A percentile compares a stretch with the other conserved stretches of the same genome.
Conservation (phyloP, 2,113 vertebrate genomes). For the Stegostoma tigrinum region DNA sequence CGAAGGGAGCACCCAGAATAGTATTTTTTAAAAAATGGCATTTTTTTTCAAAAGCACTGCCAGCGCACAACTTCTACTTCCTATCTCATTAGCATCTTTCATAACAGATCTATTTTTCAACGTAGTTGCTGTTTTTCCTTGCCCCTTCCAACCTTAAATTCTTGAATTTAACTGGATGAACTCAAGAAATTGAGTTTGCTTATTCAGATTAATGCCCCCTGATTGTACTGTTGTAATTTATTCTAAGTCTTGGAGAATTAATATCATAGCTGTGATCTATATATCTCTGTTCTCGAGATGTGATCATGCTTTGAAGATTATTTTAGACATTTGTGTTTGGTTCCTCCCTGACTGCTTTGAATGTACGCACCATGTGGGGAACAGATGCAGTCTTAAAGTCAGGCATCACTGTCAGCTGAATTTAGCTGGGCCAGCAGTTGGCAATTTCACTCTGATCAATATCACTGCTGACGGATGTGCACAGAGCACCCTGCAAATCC, state of each 20-base stretch:
- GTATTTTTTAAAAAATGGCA: neutral
- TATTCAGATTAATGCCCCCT: neutral
- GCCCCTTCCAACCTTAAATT: neutral
- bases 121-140: neutral
- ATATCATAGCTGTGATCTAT: neutral
- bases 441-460: neutral
- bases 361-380: neutral
- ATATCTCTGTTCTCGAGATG: neutral
- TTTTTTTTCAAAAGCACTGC: neutral
- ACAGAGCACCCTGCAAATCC: too few species aligned
- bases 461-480: neutral
- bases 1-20: neutral
- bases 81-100: neutral
- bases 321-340: neutral
- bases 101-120: neutral
- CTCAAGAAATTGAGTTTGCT: neutral
- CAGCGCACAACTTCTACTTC: neutral
- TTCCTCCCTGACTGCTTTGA: neutral
- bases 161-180: neutral
- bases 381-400: neutral
- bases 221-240: neutral
- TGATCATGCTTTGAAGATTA: neutral
- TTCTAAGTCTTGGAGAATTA: neutral
- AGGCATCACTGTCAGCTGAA: neutral
- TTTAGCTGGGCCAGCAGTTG: neutral